These are phyloP conservation scores for Pachyrhynchus sulphureomaculatus DNA, from an alignment of 1,140 invertebrate genomes.

Conservation along the genomic window DNA sequence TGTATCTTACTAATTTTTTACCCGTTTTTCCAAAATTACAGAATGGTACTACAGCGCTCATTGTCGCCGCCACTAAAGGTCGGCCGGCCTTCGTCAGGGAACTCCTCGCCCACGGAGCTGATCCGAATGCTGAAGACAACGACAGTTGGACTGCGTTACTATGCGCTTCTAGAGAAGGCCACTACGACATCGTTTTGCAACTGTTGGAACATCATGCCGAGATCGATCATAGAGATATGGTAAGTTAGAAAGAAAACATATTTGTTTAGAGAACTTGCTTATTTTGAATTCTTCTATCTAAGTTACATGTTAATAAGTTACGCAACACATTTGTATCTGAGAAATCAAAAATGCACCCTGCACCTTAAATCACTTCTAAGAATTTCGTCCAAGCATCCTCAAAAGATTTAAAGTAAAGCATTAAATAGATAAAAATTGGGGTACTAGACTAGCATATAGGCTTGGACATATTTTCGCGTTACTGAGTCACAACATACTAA, in stretches of 20 bases:
- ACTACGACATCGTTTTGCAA: constrained; percentile 77
- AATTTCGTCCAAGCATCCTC: too few species aligned
- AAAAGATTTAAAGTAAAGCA: too few species aligned
- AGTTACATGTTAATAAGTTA: too few species aligned
- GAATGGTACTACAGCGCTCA: constrained; percentile 90
- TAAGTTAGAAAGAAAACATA: constrained; percentile 51
- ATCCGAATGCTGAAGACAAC: constrained; percentile 86
- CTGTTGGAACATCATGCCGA: constrained; percentile 84
- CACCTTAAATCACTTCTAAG: too few species aligned
- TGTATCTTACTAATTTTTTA: too few species aligned
- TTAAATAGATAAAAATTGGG: too few species aligned
- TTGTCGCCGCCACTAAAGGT: constrained; percentile 81
- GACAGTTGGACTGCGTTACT: constrained; percentile 93
- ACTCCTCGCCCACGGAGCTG: constrained; percentile 81
- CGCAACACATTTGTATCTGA: too few species aligned
- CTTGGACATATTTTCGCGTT: too few species aligned
- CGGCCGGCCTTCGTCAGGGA: constrained; percentile 78
- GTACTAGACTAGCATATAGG: too few species aligned
- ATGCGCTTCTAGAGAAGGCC: constrained; percentile 88
- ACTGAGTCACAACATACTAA: too few species aligned
- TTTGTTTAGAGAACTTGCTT: neutral
- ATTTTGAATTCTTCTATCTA: neutral
- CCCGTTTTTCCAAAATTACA: too few species aligned
- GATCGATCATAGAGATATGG: constrained; percentile 92
- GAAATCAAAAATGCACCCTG: too few species aligned